A percentile compares a stretch with the other conserved stretches of the same genome.
Conservation (phyloP, 2,888 invertebrate species). For the Hanleya hanleyi region DNA sequence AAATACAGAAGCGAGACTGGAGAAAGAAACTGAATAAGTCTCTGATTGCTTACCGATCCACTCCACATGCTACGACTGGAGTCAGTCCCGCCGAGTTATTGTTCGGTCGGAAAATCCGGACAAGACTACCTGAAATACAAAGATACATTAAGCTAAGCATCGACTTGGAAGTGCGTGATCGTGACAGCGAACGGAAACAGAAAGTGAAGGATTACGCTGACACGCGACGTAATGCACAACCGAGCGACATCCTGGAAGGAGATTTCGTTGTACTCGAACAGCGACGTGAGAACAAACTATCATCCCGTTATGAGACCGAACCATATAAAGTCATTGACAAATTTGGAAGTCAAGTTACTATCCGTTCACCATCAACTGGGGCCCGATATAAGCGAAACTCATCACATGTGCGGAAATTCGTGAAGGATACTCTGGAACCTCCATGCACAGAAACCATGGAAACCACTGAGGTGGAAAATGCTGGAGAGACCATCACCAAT, state of each 20-base stretch:
- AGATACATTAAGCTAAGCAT: background rate
- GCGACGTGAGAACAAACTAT: conserved; percentile 18
- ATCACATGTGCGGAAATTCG: background rate
- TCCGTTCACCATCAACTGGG: conserved; percentile 1
- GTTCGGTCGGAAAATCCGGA: conserved; percentile 4
- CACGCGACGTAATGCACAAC: background rate
- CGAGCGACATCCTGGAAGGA: conserved; percentile 17
- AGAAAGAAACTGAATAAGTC: conserved; percentile 26
- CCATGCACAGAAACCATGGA: too few species aligned
- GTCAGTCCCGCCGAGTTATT: conserved; percentile 15
- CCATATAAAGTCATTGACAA: conserved; percentile 17
- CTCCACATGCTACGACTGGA: conserved; percentile 40
- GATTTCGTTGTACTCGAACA: conserved; percentile 28
- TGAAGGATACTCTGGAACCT: too few species aligned
- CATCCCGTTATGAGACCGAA: conserved; percentile 15
- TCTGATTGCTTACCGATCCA: conserved; percentile 33
- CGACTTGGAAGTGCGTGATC: conserved; percentile 7
- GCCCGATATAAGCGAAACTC: background rate
- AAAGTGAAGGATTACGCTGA: conserved; percentile 16
- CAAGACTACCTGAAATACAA: conserved; percentile 7
- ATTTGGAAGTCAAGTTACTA: conserved; percentile 9
- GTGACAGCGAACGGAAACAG: conserved; percentile 10
- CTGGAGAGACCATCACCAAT: too few species aligned
- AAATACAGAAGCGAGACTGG: conserved; percentile 21
- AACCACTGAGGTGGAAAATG: too few species aligned